These are phyloP conservation scores for Callopanchax toddi DNA, from an alignment of 2,113 vertebrate genomes.

Conservation along the genomic window DNA sequence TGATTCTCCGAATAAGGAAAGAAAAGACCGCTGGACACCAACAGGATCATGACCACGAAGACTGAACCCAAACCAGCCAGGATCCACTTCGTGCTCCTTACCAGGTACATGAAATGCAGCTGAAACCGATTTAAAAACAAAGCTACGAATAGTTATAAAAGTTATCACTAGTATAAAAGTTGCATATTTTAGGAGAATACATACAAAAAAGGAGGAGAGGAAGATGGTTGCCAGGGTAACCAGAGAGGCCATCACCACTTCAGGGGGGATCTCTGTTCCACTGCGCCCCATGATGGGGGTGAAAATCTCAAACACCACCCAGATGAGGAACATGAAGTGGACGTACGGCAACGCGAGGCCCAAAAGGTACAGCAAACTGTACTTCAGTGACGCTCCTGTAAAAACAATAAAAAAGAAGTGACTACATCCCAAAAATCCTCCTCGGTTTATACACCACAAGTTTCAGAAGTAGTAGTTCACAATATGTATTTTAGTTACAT, in stretches of 20 bases:
- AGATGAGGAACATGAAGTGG: conserved; percentile 92
- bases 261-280: conserved; percentile 92
- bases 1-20: conserved; percentile 89
- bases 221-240: conserved; percentile 84
- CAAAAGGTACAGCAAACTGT: conserved; percentile 85
- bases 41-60: conserved; percentile 81
- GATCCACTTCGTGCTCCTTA: conserved; percentile 86
- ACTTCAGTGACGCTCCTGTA: conserved; percentile 87
- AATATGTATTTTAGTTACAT: too few species aligned
- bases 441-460: too few species aligned
- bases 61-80: conserved; percentile 81
- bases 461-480: too few species aligned
- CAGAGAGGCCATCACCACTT: conserved; percentile 87
- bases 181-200: conserved; percentile 38
- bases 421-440: too few species aligned
- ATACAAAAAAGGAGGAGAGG: conserved; percentile 94
- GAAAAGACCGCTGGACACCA: conserved; percentile 89
- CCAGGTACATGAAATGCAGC: conserved; percentile 94
- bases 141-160: too few species aligned
- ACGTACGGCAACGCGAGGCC: conserved; percentile 91
- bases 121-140: conserved; percentile 61
- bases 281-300: conserved; percentile 95
- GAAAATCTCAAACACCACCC: conserved; percentile 97
- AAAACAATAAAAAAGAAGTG: not conserved
- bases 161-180: too few species aligned